These are phyloP conservation scores for Drosophila lowei DNA, from an alignment of 1,140 invertebrate genomes.

Conservation along the genomic window DNA sequence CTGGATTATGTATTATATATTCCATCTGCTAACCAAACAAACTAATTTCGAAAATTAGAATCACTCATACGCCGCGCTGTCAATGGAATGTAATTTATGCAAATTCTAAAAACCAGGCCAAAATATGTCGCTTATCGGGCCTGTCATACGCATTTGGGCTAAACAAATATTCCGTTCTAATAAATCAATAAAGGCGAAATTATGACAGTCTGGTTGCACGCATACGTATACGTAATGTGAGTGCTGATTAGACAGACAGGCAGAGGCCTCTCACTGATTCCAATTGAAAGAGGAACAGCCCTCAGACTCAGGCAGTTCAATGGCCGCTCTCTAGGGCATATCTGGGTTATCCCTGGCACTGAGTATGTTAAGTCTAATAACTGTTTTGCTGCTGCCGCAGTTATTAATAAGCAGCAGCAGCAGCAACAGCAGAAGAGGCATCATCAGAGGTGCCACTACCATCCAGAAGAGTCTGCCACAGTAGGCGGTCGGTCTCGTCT, in stretches of 20 bases:
- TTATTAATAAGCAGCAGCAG: constrained; percentile 71
- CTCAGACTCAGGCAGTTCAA: constrained; percentile 22
- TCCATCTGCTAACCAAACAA: not conserved
- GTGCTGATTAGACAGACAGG: constrained; percentile 48
- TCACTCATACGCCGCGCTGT: constrained; percentile 12
- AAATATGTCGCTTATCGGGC: constrained; percentile 47
- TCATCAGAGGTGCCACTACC: not conserved
- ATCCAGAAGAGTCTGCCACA: not conserved
- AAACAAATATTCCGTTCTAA: constrained; percentile 43
- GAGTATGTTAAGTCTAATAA: constrained; percentile 67
- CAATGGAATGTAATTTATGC: constrained; percentile 54
- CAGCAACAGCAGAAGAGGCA: not conserved
- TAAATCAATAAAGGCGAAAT: constrained; percentile 67
- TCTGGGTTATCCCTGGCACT: constrained; percentile 31
- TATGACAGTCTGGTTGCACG: constrained; percentile 32
- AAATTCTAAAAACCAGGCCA: constrained; percentile 57
- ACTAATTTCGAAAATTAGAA: constrained; percentile 12
- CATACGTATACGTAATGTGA: constrained; percentile 55
- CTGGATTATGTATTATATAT: constrained; percentile 9
- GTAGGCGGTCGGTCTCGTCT: constrained; percentile 24
- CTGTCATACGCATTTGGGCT: constrained; percentile 43
- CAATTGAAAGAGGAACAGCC: not conserved
- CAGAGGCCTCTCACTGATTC: not conserved
- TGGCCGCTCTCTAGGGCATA: constrained; percentile 5
- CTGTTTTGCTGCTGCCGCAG: constrained; percentile 54